phyloP scores from a whole-genome alignment of 2,113 vertebrate species.

The Pheucticus melanocephalus region DNA sequence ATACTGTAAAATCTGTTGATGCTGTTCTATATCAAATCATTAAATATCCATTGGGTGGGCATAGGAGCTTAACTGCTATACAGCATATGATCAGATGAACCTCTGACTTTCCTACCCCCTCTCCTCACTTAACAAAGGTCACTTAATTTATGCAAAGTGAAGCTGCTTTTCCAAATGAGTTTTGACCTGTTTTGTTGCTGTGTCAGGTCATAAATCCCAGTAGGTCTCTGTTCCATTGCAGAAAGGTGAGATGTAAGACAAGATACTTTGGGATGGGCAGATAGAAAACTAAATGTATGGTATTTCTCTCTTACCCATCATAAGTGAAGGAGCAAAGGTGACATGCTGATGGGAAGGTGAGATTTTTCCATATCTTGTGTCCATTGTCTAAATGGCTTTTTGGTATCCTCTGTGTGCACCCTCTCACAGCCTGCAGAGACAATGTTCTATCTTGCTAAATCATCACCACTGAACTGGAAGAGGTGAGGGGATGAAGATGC shows the following conservation, averaged over 20 bases:
- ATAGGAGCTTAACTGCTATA: background rate
- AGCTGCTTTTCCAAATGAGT: background rate
- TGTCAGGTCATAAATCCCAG: background rate
- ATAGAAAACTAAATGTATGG: background rate
- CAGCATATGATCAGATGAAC: background rate
- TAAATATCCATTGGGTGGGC: background rate
- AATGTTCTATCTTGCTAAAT: background rate
- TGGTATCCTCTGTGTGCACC: fast-evolving
- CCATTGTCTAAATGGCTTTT: background rate
- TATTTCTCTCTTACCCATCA: background rate
- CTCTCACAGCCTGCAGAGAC: background rate
- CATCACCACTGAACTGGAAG: background rate
- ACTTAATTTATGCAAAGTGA: background rate
- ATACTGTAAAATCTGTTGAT: background rate
- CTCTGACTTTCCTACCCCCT: background rate
- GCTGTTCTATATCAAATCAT: background rate
- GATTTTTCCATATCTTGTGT: background rate
- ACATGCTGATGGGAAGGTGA: background rate
- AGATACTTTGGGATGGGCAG: background rate
- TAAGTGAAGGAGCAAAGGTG: background rate
- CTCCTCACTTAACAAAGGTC: background rate
- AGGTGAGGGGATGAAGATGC: background rate
- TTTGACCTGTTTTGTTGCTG: background rate
- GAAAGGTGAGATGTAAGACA: background rate
- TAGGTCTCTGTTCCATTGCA: background rate